Evolutionary conservation across 2,797 vertebrate genomes (phyloP), one percentile per base, ranked within the genome.

Genomic region (Eulemur albifrons): DNA sequence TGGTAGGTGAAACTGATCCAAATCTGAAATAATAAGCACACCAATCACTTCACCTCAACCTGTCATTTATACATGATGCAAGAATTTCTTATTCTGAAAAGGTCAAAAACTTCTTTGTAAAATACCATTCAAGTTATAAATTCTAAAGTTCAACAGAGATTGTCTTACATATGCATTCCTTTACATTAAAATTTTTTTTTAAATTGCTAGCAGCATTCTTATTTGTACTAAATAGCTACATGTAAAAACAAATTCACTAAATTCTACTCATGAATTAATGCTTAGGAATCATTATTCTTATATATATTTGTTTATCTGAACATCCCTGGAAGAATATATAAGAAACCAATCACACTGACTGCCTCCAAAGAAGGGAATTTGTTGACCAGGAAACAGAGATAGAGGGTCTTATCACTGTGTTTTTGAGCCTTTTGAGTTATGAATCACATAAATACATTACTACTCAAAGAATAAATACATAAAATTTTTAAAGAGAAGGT

Each of bases 21-120:
- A 23, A 21, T 80, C 30, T 70, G n/a, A 88, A 88, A 38, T 23
- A 52, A 73, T 61, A 89, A 79, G 52, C 15, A 63, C 21, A 50
- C 67, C 45, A 20, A 35, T n/a, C 63, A 80, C 38, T 83, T 13
- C 40, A 61, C 65, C 70, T 40, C 52, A 45, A n/a, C 38, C 83
- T 82, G 69, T 67, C 69, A 57, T 38, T 69, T 80, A 69, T 57
- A 81, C 67, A 30, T 2, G 50, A 92, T 14, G 40, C 40, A 61
- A 70, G 43, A 85, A 57, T 23, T 75, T 88, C 75, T 87, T n/a
- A 38, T 32, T 65, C 70, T 27, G 86, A 61, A 93, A 93, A 95
- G 93, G 79, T 88, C 83, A 83, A 67, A 61, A 67, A 59, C 40
- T 67, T 43, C 48, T 83, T 87, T 73, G 67, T 40, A 52, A 88